Evolutionary conservation across 2,113 vertebrate genomes (phyloP).

Genomic region (Stomatorhinus ivindoensis): DNA sequence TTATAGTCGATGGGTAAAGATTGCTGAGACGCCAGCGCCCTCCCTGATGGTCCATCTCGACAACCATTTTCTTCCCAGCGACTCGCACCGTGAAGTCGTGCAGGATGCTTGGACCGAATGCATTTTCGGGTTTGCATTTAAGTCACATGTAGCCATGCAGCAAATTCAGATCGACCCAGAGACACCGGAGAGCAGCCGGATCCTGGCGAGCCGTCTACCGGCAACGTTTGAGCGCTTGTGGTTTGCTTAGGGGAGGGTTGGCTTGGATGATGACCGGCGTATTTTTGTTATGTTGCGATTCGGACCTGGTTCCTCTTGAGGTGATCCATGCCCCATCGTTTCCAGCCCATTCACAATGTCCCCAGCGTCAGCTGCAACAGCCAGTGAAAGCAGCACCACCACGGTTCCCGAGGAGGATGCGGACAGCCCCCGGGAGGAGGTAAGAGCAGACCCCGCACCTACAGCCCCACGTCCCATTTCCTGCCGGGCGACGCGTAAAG

Average conservation of each 20-base stretch:
- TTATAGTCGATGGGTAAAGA: neutral
- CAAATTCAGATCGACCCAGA: slow-evolving; percentile 32
- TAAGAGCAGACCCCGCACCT: slow-evolving; percentile 30
- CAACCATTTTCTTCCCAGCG: slow-evolving; percentile 16
- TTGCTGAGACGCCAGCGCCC: neutral
- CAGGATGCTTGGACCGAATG: slow-evolving; percentile 15
- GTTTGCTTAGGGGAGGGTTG: neutral
- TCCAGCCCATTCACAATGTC: slow-evolving; percentile 50
- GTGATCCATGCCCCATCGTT: slow-evolving; percentile 46
- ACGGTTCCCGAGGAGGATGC: slow-evolving; percentile 50
- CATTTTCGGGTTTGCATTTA: neutral
- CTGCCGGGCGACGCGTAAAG: neutral
- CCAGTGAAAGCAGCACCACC: slow-evolving; percentile 53
- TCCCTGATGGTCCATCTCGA: neutral
- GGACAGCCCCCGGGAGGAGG: slow-evolving; percentile 56
- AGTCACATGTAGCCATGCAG: slow-evolving; percentile 28
- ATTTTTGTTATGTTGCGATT: slow-evolving; percentile 34
- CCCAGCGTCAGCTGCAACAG: slow-evolving; percentile 55
- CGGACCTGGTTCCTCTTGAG: slow-evolving; percentile 33
- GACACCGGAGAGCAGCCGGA: slow-evolving; percentile 8
- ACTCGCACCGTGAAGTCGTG: slow-evolving; percentile 2
- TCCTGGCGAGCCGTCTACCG: neutral
- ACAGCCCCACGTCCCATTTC: neutral
- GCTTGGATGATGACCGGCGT: slow-evolving; percentile 34
- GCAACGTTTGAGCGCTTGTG: slow-evolving; percentile 6